Conservation (phyloP, 2,888 invertebrate species). For the Dicroscelio sp. region DNA sequence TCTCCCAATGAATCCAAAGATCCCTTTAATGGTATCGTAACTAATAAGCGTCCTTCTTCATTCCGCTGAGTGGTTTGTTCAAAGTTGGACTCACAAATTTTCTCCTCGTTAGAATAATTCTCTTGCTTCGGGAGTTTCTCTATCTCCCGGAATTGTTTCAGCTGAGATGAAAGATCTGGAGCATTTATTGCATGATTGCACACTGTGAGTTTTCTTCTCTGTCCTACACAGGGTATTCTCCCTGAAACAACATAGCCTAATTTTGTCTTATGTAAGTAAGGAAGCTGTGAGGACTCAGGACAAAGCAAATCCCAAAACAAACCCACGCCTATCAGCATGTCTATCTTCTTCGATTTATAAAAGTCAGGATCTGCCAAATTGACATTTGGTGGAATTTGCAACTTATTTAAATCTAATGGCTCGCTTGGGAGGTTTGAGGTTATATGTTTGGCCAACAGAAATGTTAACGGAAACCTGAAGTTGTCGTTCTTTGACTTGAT, state of each 20-base stretch:
- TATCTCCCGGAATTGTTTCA: conserved; percentile 55
- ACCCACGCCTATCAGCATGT: conserved; percentile 53
- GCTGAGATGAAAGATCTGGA: conserved; percentile 23
- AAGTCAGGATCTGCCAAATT: conserved; percentile 36
- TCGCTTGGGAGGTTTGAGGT: conserved; percentile 55
- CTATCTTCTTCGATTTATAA: conserved; percentile 29
- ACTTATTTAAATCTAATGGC: conserved; percentile 13
- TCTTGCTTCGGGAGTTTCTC: conserved; percentile 20
- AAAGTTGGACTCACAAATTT: conserved; percentile 23
- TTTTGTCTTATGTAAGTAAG: conserved; percentile 56
- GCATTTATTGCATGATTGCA: conserved; percentile 12
- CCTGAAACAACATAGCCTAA: conserved; percentile 57
- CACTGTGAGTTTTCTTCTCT: not conserved
- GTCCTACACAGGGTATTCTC: conserved; percentile 1
- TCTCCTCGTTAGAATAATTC: conserved; percentile 13
- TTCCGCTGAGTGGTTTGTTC: not conserved
- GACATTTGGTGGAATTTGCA: conserved; percentile 14
- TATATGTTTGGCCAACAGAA: not conserved
- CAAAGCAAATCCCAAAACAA: conserved; percentile 51
- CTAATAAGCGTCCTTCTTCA: conserved; percentile 29
- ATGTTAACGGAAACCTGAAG: not conserved
- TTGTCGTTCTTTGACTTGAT: not conserved
- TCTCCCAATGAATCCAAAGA: conserved; percentile 37
- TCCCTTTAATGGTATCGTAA: conserved; percentile 42
- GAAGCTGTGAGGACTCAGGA: not conserved